Percentiles rank a stretch among this genome's conserved stretches.
phyloP scores from a whole-genome alignment of 2,888 invertebrate genomes.

The Cerceris ruficornis region DNA sequence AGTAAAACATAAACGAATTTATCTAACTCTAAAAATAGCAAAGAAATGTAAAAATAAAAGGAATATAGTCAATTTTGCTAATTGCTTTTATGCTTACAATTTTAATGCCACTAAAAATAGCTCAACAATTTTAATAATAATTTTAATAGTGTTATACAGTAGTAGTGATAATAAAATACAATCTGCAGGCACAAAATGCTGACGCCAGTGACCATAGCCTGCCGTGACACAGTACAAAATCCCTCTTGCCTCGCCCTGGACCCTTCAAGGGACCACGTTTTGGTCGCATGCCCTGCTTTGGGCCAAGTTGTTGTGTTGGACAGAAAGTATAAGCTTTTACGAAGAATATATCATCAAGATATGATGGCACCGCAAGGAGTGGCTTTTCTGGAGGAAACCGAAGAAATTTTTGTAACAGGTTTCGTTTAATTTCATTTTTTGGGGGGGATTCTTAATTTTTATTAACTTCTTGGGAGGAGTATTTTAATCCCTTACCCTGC shows the following conservation, averaged over 20 bases:
- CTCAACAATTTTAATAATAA: neutral
- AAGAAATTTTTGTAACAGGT: constrained; percentile 86
- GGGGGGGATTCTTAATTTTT: neutral
- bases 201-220: constrained; percentile 83
- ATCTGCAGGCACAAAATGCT: constrained; percentile 82
- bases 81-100: too few relatives aligned
- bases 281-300: constrained; percentile 87
- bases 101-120: too few relatives aligned
- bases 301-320: constrained; percentile 84
- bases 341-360: constrained; percentile 83
- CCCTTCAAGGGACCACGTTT: constrained; percentile 85
- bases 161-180: neutral
- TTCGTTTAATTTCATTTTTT: constrained; percentile 15
- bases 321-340: constrained; percentile 82
- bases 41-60: neutral
- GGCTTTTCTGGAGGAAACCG: constrained; percentile 84
- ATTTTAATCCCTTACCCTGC: too few relatives aligned
- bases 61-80: too few relatives aligned
- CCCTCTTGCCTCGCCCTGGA: constrained; percentile 88
- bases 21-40: neutral
- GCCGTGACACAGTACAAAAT: constrained; percentile 83
- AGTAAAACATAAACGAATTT: constrained; percentile 30
- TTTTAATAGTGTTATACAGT: constrained; percentile 1
- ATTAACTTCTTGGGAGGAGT: too few relatives aligned
- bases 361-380: constrained; percentile 86